Percentiles rank a stretch among this genome's conserved stretches.
Conservation (phyloP, 2,113 vertebrate genomes). For the Chauna torquata region DNA sequence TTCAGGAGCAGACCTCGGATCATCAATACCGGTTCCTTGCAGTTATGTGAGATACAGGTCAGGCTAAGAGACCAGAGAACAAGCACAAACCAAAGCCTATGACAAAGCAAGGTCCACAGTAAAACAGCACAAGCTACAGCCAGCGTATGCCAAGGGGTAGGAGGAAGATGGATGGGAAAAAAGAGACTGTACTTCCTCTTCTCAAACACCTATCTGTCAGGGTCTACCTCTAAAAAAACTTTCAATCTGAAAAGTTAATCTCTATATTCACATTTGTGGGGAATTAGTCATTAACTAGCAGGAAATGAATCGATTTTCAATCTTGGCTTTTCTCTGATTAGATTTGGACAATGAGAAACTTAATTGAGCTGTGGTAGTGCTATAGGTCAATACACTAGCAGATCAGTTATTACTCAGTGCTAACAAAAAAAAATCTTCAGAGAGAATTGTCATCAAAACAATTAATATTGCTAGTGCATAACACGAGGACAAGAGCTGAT, state of each 20-base stretch:
- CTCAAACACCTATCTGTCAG: neutral
- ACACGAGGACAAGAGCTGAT: neutral
- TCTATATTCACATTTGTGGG: conserved; percentile 42
- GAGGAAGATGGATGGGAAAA: conserved; percentile 1
- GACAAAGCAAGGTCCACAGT: neutral
- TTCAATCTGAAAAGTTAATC: conserved; percentile 42
- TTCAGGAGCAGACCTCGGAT: neutral
- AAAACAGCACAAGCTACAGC: neutral
- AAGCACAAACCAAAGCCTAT: neutral
- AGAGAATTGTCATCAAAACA: conserved; percentile 27
- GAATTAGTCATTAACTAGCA: conserved; percentile 64
- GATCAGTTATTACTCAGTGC: conserved; percentile 21
- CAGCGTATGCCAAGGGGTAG: neutral
- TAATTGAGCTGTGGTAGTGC: conserved; percentile 32
- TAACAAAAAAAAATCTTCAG: conserved; percentile 18
- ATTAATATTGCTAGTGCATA: conserved; percentile 33
- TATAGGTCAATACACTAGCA: conserved; percentile 26
- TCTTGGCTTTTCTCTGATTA: conserved; percentile 69
- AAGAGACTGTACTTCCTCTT: neutral
- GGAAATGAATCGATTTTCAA: conserved; percentile 75
- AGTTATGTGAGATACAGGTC: neutral
- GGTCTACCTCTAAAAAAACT: neutral
- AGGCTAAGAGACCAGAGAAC: neutral
- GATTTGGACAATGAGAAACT: conserved; percentile 63
- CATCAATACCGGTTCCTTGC: neutral